Conservation (phyloP, 2,888 invertebrate species). For the Acleris laterana region DNA sequence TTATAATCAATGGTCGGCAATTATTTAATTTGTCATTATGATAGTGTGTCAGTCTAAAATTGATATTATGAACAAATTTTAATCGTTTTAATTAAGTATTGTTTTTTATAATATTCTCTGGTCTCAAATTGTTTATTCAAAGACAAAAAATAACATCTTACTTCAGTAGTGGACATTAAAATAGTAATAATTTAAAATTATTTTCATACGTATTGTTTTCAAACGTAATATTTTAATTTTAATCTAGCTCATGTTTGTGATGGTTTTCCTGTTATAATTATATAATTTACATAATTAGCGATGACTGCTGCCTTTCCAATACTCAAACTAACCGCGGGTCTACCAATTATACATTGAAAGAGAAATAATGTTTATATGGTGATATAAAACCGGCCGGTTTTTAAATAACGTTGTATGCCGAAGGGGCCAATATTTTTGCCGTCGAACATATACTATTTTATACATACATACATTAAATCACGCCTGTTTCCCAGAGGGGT, state of each 20-base stretch:
- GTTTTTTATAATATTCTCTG: background rate
- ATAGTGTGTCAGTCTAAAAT: background rate
- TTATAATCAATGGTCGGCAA: slow-evolving; percentile 18
- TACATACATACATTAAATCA: too few relatives aligned
- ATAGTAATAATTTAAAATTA: slow-evolving; percentile 30
- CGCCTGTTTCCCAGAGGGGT: too few relatives aligned
- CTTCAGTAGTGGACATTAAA: too few relatives aligned
- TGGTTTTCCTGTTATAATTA: slow-evolving; percentile 21
- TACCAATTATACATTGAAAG: too few relatives aligned
- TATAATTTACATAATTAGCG: slow-evolving; percentile 22
- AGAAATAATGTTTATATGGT: too few relatives aligned
- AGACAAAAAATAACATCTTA: background rate
- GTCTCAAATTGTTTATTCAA: slow-evolving; percentile 40
- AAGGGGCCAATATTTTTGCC: too few relatives aligned
- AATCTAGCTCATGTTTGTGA: slow-evolving; percentile 35
- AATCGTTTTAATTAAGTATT: background rate
- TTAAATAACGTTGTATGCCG: too few relatives aligned
- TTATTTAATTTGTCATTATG: slow-evolving; percentile 15
- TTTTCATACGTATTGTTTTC: slow-evolving; percentile 6
- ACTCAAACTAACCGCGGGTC: too few relatives aligned
- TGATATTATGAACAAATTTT: background rate
- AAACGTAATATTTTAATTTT: slow-evolving; percentile 10
- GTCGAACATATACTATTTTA: too few relatives aligned
- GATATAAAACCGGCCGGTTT: too few relatives aligned
- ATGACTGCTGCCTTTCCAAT: background rate